Evolutionary conservation across 2,888 invertebrate species (phyloP).

Genomic region (Nomada goodeniana): DNA sequence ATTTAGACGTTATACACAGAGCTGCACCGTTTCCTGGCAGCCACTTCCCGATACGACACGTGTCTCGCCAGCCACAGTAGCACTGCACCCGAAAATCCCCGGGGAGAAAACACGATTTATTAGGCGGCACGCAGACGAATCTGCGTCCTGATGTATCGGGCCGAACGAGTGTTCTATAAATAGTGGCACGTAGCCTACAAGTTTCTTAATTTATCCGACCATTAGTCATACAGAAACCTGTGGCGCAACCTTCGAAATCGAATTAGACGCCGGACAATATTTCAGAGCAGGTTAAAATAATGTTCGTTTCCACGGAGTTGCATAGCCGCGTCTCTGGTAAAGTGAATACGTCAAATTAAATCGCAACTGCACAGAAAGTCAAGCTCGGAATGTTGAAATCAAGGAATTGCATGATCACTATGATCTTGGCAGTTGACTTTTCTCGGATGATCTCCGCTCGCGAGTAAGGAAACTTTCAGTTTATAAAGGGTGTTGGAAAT

Average conservation of each 20-base stretch:
- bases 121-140: slow-evolving; percentile 51
- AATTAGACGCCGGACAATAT: not conserved
- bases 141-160: slow-evolving; percentile 38
- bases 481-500: no score
- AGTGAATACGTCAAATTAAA: no score
- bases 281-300: no score
- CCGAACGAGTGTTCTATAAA: slow-evolving; percentile 37
- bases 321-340: no score
- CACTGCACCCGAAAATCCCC: slow-evolving; percentile 54
- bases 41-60: slow-evolving; percentile 73
- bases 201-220: not conserved
- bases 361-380: no score
- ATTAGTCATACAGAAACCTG: not conserved
- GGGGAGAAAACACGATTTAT: slow-evolving; percentile 63
- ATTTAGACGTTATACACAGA: slow-evolving; percentile 72
- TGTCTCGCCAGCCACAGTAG: slow-evolving; percentile 68
- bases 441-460: no score
- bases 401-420: no score
- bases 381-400: no score
- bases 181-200: slow-evolving; percentile 6
- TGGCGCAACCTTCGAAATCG: not conserved
- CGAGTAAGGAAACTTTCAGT: no score
- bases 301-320: no score
- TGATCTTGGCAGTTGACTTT: no score
- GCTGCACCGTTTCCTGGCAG: slow-evolving; percentile 64